Evolutionary conservation across 2,888 invertebrate genomes (phyloP).

Genomic region (Aelia acuminata): DNA sequence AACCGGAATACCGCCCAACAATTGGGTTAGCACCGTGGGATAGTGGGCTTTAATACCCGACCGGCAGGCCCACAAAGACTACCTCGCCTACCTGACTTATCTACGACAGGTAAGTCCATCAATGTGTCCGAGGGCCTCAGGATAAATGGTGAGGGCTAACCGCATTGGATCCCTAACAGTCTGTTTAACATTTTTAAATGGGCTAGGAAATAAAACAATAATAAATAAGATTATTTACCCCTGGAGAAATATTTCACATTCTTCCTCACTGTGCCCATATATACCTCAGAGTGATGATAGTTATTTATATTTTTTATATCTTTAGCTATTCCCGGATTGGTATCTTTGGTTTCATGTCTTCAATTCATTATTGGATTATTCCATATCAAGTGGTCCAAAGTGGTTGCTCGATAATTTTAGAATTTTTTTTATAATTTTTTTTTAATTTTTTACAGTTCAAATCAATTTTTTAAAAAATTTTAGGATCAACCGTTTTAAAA

Average conservation of each 20-base stretch:
- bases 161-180: slow-evolving; percentile 29
- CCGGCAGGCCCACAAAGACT: slow-evolving; percentile 20
- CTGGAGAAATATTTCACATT: background rate
- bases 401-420: no score
- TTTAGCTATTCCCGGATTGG: background rate
- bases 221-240: background rate
- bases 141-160: background rate
- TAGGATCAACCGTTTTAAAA: no score
- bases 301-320: slow-evolving; percentile 22
- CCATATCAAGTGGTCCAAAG: no score
- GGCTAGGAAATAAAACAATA: background rate
- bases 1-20: background rate
- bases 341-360: background rate
- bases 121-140: background rate
- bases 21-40: slow-evolving; percentile 17
- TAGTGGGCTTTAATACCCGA: background rate
- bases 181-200: slow-evolving; percentile 36
- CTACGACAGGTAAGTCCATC: background rate
- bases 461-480: no score
- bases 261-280: background rate
- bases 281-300: background rate
- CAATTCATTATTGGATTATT: background rate
- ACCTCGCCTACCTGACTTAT: background rate
- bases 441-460: no score
- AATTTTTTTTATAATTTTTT: no score